phyloP scores from a whole-genome alignment of 2,888 invertebrate genomes.

The Drosophila buzzatii region DNA sequence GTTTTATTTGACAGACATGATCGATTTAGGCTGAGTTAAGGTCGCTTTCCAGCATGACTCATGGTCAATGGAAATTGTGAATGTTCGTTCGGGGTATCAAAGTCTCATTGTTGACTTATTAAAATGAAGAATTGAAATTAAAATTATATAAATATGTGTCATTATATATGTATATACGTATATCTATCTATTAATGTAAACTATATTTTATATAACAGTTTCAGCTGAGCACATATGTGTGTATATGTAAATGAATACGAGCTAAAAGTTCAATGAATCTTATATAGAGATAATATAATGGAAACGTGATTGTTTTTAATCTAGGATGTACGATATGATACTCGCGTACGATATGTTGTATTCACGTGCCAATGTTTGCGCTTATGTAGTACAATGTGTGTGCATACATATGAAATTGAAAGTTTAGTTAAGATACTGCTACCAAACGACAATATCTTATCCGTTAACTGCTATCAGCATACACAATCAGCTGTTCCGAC shows the following conservation, averaged over 20 bases:
- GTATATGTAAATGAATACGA: neutral
- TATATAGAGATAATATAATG: conserved; percentile 56
- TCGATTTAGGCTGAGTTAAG: conserved; percentile 38
- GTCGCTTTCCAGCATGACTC: conserved; percentile 38
- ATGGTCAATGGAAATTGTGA: conserved; percentile 10
- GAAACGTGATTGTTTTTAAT: conserved; percentile 68
- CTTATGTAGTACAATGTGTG: conserved; percentile 36
- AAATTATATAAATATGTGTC: neutral
- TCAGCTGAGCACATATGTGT: neutral
- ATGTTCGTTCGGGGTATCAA: neutral
- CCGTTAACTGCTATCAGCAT: conserved; percentile 71
- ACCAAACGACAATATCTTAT: conserved; percentile 77
- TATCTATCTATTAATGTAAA: neutral
- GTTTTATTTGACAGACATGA: conserved; percentile 34
- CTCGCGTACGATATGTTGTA: conserved; percentile 48
- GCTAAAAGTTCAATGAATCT: conserved; percentile 65
- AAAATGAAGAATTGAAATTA: conserved; percentile 7
- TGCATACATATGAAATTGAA: conserved; percentile 51
- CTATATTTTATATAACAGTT: neutral
- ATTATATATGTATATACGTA: neutral
- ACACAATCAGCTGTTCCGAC: conserved; percentile 67
- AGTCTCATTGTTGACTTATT: neutral
- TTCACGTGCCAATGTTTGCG: conserved; percentile 69
- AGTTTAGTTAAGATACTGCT: conserved; percentile 80
- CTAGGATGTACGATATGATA: conserved; percentile 55